A percentile compares a stretch with the other conserved stretches of the same genome.
These are phyloP conservation scores for Parasteatoda tepidariorum DNA, from an alignment of 1,140 invertebrate genomes.

Conservation along the genomic window DNA sequence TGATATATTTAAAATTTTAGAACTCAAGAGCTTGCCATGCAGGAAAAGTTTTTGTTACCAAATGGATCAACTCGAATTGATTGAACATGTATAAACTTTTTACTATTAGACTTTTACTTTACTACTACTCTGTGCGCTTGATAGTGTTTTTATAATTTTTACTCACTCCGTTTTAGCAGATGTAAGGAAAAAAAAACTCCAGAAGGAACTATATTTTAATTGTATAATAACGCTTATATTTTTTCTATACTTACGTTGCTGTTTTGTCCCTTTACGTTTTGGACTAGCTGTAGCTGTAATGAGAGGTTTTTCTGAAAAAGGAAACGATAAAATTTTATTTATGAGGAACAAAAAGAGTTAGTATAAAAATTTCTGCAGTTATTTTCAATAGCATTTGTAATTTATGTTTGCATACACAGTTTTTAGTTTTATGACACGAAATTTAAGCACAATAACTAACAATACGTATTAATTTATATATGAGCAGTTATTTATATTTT, in stretches of 20 bases:
- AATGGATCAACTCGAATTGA: not conserved
- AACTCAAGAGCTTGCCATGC: too few relatives aligned
- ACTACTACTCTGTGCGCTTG: not conserved
- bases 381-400: not conserved
- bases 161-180: not conserved
- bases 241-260: conserved; percentile 24
- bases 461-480: not conserved
- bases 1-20: too few relatives aligned
- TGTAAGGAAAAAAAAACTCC: not conserved
- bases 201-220: not conserved
- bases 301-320: conserved; percentile 10
- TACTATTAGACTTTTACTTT: not conserved
- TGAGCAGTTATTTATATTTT: not conserved
- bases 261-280: conserved; percentile 16
- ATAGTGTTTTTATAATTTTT: not conserved
- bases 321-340: too few relatives aligned
- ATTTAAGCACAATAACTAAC: not conserved
- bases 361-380: too few relatives aligned
- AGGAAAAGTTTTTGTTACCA: too few relatives aligned
- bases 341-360: too few relatives aligned
- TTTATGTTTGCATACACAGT: not conserved
- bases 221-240: too few relatives aligned
- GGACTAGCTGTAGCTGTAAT: conserved; percentile 1
- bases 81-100: not conserved
- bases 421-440: not conserved